phyloP scores from a whole-genome alignment of 2,888 invertebrate species.

The Strigamia maritima region DNA sequence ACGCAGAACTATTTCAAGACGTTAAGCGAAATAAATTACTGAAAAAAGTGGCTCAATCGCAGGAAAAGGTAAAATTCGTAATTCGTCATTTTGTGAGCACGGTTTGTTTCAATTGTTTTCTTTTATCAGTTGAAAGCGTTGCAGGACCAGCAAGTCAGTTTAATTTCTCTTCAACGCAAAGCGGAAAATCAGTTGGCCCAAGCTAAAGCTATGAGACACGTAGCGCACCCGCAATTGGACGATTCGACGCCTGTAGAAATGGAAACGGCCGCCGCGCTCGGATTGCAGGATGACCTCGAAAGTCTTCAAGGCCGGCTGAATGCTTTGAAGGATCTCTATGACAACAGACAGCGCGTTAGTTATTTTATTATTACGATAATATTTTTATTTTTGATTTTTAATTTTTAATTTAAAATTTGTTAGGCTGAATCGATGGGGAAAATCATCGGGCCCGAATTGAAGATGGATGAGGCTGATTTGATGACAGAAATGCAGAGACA shows the following conservation, averaged over 20 bases:
- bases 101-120: neutral
- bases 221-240: neutral
- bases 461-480: constrained; percentile 1
- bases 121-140: constrained; percentile 11
- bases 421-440: constrained; percentile 11
- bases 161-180: constrained; percentile 9
- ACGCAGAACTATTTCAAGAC: neutral
- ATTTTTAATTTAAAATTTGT: neutral
- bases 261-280: constrained; percentile 26
- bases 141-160: constrained; percentile 30
- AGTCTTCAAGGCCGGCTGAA: constrained; percentile 37
- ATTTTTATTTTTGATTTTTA: neutral
- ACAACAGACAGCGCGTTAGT: constrained; percentile 30
- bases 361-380: no score
- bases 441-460: neutral
- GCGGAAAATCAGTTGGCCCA: constrained; percentile 31
- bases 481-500: neutral
- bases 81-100: neutral
- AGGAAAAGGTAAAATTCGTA: constrained; percentile 39
- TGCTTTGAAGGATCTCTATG: constrained; percentile 32
- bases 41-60: constrained; percentile 39
- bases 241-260: neutral
- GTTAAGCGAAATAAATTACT: constrained; percentile 38
- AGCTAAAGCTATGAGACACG: neutral
- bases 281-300: constrained; percentile 36